phyloP scores from a whole-genome alignment of 2,888 invertebrate genomes.

The Tenthredo mesomela region DNA sequence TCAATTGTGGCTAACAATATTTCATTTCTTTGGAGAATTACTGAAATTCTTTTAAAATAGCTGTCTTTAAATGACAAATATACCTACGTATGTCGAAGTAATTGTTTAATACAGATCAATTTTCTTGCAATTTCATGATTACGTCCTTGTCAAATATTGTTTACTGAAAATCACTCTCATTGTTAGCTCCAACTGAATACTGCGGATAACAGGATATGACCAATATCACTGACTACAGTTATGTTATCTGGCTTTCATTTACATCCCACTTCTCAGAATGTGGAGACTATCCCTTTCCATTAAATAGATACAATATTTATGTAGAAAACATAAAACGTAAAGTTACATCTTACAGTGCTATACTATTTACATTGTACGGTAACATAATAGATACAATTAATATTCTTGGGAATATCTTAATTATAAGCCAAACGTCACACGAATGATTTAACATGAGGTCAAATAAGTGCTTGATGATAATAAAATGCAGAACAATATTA shows the following conservation, averaged over 20 bases:
- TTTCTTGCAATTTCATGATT: neutral
- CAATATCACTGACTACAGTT: neutral
- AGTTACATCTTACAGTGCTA: constrained; percentile 34
- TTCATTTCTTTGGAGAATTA: neutral
- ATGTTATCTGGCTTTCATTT: neutral
- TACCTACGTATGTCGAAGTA: neutral
- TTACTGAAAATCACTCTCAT: neutral
- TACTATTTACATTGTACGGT: constrained; percentile 40
- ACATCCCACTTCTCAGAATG: neutral
- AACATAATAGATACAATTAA: constrained; percentile 15
- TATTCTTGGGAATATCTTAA: constrained; percentile 35
- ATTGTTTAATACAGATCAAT: neutral
- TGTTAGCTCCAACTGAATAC: constrained; percentile 8
- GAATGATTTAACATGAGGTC: constrained; percentile 32
- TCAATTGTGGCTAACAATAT: neutral
- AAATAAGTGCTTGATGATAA: neutral
- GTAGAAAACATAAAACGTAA: constrained; percentile 33
- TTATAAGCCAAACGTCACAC: constrained; percentile 31
- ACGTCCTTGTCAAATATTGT: neutral
- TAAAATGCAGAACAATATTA: neutral
- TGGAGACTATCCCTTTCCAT: neutral
- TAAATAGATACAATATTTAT: constrained; percentile 10
- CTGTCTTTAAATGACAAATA: neutral
- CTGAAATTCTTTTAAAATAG: neutral
- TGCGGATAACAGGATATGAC: constrained; percentile 10